phyloP scores from a whole-genome alignment of 2,888 invertebrate genomes.

The Yponomeuta cagnagella region DNA sequence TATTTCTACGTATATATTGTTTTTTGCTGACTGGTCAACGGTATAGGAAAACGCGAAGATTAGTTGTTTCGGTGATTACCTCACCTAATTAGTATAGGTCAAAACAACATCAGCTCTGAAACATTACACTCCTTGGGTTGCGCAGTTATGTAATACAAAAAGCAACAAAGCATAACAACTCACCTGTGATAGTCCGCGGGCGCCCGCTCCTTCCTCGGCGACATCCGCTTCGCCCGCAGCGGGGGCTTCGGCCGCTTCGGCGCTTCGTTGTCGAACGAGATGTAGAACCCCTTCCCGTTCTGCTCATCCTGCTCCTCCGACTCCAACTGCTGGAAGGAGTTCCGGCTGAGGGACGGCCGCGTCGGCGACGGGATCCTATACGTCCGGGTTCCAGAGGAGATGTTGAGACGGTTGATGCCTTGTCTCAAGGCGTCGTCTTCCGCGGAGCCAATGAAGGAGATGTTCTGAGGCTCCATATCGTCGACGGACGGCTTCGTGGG shows the following conservation, averaged over 20 bases:
- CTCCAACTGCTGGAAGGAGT: slow-evolving; percentile 79
- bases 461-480: slow-evolving; percentile 95
- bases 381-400: slow-evolving; percentile 90
- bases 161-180: slow-evolving; percentile 23
- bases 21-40: too few relatives aligned
- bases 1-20: too few relatives aligned
- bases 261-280: slow-evolving; percentile 92
- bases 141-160: too few relatives aligned
- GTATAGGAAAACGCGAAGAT: too few relatives aligned
- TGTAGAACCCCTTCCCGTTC: slow-evolving; percentile 92
- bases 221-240: slow-evolving; percentile 82
- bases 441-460: slow-evolving; percentile 90
- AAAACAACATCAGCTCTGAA: too few relatives aligned
- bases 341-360: slow-evolving; percentile 80
- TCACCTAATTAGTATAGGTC: too few relatives aligned
- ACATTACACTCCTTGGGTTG: too few relatives aligned
- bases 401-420: slow-evolving; percentile 86
- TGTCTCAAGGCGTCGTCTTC: slow-evolving; percentile 74
- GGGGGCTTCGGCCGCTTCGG: slow-evolving; percentile 94
- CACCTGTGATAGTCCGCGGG: slow-evolving; percentile 46
- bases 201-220: slow-evolving; percentile 82
- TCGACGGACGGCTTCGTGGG: slow-evolving; percentile 76
- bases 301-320: slow-evolving; percentile 55
- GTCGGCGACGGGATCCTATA: slow-evolving; percentile 94
- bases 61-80: too few relatives aligned